Evolutionary conservation across 2,113 vertebrate genomes (phyloP), one percentile per base, ranked within the genome.

Genomic region (Coregonus clupeaformis): DNA sequence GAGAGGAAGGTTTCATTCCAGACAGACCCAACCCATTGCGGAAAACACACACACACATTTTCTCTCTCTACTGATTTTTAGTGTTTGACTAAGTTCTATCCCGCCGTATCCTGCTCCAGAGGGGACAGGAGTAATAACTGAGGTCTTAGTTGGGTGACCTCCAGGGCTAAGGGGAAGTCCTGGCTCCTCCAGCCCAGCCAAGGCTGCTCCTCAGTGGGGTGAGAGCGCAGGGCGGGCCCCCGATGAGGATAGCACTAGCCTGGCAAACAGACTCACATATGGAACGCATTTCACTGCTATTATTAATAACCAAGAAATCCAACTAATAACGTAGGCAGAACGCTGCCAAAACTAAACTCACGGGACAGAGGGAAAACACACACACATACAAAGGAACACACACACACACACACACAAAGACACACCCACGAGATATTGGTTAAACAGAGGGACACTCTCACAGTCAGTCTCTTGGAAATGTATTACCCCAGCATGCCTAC

Each of bases 271-370:
- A 82, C 85, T 77, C 82, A 88, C 93, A 94, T 92, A 91, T 94
- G 93, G 92, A 92, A 93, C 80, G 84, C 69, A 91, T 93, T 92
- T 91, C 85, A 85, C 82, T 91, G 90, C 91, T 93, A 91, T 92
- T 94, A 92, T 90, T 93, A 93, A 92, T 90, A 92, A 91, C 86
- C 74, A 63, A 76, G 85, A 89, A 88, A 88, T 82, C 76, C 79
- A 90, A 85, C 86, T 89, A 90, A 93, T 92, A 92, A 92, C 85
- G 89, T 82, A 85, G 81, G 77, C 83, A 84, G 87, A 84, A 84
- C 68, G 75, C 84, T 88, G 90, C 91, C 92, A 92, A 89, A 86
- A 86, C 77, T 73, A 74, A 76, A 75, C 81, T 80, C 78, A 68
- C 64, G 84, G 91, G 84, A 90, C 90, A 84, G 79, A 89, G 85